phyloP scores from a whole-genome alignment of 1,140 invertebrate genomes.

The Tetranychus urticae region DNA sequence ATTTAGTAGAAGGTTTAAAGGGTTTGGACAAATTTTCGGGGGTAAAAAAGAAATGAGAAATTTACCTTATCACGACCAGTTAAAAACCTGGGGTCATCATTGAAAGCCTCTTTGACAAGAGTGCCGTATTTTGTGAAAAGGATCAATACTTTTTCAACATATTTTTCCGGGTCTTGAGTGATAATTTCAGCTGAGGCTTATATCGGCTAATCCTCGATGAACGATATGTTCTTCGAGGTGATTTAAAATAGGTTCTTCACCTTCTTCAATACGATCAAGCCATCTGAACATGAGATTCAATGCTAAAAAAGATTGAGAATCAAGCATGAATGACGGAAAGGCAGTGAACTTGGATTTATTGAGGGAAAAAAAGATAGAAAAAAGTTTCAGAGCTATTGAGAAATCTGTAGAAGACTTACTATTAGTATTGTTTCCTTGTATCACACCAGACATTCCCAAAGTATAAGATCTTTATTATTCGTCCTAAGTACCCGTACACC shows the following conservation, averaged over 20 bases:
- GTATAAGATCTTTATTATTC: slow-evolving; percentile 63
- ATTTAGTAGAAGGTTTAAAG: too few species aligned
- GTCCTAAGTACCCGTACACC: slow-evolving; percentile 81
- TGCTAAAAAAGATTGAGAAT: slow-evolving; percentile 21
- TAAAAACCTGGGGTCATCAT: slow-evolving; percentile 86
- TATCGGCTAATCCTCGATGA: slow-evolving; percentile 76
- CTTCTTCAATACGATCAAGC: slow-evolving; percentile 76
- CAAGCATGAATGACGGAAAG: not conserved
- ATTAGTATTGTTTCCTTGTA: slow-evolving; percentile 78
- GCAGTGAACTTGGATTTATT: slow-evolving; percentile 13
- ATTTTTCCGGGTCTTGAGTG: slow-evolving; percentile 94
- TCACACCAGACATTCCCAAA: slow-evolving; percentile 80
- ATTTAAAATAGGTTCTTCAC: slow-evolving; percentile 69
- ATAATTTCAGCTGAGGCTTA: slow-evolving; percentile 91
- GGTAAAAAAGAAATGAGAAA: not conserved
- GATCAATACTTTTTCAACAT: slow-evolving; percentile 81
- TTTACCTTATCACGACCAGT: slow-evolving; percentile 74
- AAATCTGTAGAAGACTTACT: slow-evolving; percentile 26
- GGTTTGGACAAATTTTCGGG: too few species aligned
- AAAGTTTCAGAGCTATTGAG: not conserved
- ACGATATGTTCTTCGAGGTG: slow-evolving; percentile 82
- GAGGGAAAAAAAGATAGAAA: not conserved
- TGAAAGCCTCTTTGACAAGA: slow-evolving; percentile 79
- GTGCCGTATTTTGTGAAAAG: slow-evolving; percentile 77
- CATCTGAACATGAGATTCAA: slow-evolving; percentile 80